Percentiles rank a stretch among this genome's conserved stretches.
Conservation (phyloP, 1,140 invertebrate species). For the Maconellicoccus hirsutus region DNA sequence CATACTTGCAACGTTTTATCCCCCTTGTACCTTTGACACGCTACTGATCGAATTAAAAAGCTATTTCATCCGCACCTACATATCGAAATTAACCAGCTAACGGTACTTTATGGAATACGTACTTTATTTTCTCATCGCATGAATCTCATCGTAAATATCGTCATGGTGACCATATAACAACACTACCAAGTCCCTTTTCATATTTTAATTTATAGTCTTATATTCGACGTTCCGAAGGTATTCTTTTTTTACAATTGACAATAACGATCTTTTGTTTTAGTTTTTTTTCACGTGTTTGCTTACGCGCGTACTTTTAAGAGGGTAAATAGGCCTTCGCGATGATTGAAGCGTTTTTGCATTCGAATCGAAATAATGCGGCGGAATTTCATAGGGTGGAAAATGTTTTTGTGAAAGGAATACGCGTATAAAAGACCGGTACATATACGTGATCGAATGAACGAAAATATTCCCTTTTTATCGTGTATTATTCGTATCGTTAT, state of each 20-base stretch:
- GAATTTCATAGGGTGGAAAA: too few species aligned
- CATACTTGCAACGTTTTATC: neutral
- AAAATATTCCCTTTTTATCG: too few species aligned
- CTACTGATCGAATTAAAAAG: neutral
- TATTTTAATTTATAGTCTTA: slow-evolving; percentile 5
- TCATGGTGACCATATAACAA: neutral
- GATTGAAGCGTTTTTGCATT: too few species aligned
- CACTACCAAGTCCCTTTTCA: neutral
- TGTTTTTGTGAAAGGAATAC: too few species aligned
- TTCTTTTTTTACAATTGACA: neutral
- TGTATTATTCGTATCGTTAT: neutral
- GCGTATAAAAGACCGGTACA: too few species aligned
- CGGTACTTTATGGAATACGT: slow-evolving; percentile 1
- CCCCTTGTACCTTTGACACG: neutral
- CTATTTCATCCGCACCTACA: neutral
- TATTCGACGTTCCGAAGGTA: neutral
- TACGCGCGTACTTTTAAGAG: too few species aligned
- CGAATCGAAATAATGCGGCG: too few species aligned
- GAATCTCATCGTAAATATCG: neutral
- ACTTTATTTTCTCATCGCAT: neutral
- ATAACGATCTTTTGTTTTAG: slow-evolving; percentile 9
- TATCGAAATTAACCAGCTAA: neutral
- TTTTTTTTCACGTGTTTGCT: too few species aligned
- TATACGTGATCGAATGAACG: too few species aligned
- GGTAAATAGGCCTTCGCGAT: too few species aligned